phyloP scores from a whole-genome alignment of 2,113 vertebrate genomes.

The Shinisaurus crocodilurus region DNA sequence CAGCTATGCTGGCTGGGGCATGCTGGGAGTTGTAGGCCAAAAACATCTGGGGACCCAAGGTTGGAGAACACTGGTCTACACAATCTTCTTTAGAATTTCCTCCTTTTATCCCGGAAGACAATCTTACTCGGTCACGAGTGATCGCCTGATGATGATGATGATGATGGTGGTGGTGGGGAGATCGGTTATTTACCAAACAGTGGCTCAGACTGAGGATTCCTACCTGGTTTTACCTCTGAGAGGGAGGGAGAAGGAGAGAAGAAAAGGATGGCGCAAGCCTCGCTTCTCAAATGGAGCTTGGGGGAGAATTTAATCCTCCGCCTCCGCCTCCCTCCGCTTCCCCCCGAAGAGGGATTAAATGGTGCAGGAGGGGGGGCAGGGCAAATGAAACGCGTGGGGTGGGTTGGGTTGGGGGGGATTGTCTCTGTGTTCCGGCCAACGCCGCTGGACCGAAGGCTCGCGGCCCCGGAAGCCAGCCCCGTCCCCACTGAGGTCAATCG shows the following conservation, averaged over 20 bases:
- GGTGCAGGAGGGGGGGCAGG: background rate
- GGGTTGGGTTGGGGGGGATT: too few species aligned
- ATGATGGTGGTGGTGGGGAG: too few species aligned
- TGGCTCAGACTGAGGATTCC: background rate
- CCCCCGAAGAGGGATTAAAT: background rate
- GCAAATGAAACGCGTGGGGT: accelerated
- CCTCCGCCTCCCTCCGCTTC: background rate
- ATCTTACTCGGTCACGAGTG: too few species aligned
- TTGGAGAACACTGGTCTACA: too few species aligned
- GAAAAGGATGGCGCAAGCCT: too few species aligned
- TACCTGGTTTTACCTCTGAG: background rate
- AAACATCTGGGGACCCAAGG: too few species aligned
- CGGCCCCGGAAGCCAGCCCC: background rate
- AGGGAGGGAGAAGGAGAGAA: background rate
- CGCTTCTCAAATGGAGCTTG: background rate
- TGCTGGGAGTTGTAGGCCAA: too few species aligned
- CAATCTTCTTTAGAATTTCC: too few species aligned
- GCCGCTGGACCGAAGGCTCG: background rate
- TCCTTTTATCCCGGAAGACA: too few species aligned
- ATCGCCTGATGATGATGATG: too few species aligned
- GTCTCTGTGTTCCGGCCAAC: background rate
- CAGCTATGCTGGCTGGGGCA: too few species aligned
- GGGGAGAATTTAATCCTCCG: background rate
- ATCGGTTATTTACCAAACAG: background rate
- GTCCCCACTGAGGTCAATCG: background rate